Base-by-base conservation (phyloP, 2,888 invertebrate species). In the Acrobasis consociella region DNA sequence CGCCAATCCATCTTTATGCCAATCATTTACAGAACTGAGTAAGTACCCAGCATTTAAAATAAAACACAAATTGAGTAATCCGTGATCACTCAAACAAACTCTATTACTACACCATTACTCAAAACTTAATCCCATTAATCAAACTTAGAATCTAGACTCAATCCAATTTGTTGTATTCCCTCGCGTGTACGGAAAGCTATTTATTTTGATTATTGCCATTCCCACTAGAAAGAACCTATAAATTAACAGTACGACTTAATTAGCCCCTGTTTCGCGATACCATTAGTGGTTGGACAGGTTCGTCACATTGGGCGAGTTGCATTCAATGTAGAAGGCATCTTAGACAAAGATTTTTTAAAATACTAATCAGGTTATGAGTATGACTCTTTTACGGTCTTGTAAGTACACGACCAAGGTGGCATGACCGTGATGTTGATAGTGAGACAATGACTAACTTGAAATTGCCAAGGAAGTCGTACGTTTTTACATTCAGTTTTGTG, bases 221-320 rank as follows among this genome's bases (percentile, higher is more conserved):
- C 74, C 78, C 77, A 77, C 76, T 82, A 78, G 85, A 87, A 86
- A 89, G 89, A 85, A 83, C 80, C 86, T 76, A 87, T 91, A 91
- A 91, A 91, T 91, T 89, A 87, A 87, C 82, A 78, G 72, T 80
- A 88, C 81, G 87, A 85, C 89, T 91, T 91, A 91, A 91, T 91
- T 91, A 91, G 84, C 75, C 74, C 73, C 79, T 85, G 85, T 86
- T 61, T 86, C 78, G 86, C 87, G 89, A 91, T 91, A 83, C 88
- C 87, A 90, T 89, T 91, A 91, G 85, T 77, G 82, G 82, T 76
- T 67, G 71, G 91, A 90, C 88, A 87, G 87, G 77, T 16, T 42
- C n/a, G 5, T 56, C 17, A 46, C 42, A 42, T 42, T 56, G 56
- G 8, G 9, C 56, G 10, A 56, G 39, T 42, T 42, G 17, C 9